These are phyloP conservation scores for Neofelis nebulosa DNA, from an alignment of 2,113 vertebrate genomes.

Conservation along the genomic window DNA sequence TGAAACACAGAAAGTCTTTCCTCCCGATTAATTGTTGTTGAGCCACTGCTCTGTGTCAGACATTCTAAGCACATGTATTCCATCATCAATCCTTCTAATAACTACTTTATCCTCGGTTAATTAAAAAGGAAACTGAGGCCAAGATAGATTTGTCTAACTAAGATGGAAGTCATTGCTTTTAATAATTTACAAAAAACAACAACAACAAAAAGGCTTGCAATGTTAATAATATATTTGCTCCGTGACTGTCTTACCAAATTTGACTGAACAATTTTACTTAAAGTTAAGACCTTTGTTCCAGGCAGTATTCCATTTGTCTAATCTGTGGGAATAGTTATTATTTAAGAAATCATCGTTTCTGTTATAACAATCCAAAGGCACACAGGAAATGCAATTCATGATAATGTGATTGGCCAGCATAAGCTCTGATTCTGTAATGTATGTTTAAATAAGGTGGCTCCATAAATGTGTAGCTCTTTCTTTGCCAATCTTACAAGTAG, in stretches of 20 bases:
- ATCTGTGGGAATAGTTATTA: not conserved
- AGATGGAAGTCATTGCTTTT: constrained; percentile 8
- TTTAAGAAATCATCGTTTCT: not conserved
- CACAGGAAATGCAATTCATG: not conserved
- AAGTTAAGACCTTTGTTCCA: not conserved
- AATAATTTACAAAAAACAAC: not conserved
- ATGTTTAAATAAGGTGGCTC: not conserved
- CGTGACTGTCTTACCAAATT: not conserved
- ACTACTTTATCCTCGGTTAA: not conserved
- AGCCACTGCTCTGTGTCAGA: not conserved
- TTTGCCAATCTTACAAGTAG: not conserved
- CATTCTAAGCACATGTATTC: not conserved
- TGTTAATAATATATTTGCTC: not conserved
- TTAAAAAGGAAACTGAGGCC: not conserved
- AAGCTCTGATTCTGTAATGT: not conserved
- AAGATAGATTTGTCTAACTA: not conserved
- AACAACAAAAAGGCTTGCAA: not conserved
- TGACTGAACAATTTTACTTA: not conserved
- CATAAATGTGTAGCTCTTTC: not conserved
- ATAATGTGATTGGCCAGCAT: not conserved
- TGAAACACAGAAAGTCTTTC: not conserved
- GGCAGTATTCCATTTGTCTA: not conserved
- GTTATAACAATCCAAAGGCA: not conserved
- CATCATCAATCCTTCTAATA: not conserved
- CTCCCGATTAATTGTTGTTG: not conserved